Evolutionary conservation across 53 echinoderm and acorn worm genomes (phyloP), one percentile per base, ranked within the genome.

Genomic region (Temnopleurus reevesii): DNA sequence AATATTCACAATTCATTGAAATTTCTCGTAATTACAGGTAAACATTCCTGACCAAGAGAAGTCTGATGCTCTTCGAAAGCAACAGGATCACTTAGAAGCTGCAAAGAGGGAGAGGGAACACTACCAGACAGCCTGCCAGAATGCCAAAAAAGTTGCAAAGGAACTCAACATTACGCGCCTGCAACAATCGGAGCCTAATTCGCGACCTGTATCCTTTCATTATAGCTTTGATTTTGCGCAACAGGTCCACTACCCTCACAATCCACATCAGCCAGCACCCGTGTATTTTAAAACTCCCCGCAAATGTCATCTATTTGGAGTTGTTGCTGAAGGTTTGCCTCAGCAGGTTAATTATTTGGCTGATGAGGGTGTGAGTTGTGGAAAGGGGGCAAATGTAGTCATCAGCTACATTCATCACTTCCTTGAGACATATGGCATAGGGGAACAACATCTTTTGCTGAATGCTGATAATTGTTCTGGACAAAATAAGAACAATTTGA

Each of bases 161-260:
- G 54, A 46, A 1, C 81, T 28, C 23, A 25, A 13, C 7, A 24
- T 46, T 46, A 9, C 44, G 9, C 1, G 33, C 10, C 56, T 84
- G 54, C 29, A 77, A 46, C 45, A 10, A 77, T 45, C 45, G 5
- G 23, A 45, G 45, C 45, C 86, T 4, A 33, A 38, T 58, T 57
- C 76, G 25, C 17, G 45, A n/a, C 60, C 49, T 34, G 63, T 91
- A 27, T 66, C 77, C 27, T 87, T 90, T 35, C 92, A 94, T 61
- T 94, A 94, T 49, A 84, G 53, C 8, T 94, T 94, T 65, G 92
- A 94, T 46, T 91, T 94, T 64, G 91, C 91, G 12, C 91, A 92
- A 41, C 91, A 92, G 61, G 84, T 92, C 18, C 91, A 92, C 28
- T 89, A 59, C 29, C 94, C 91, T 5, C n/a, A 53, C 57, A 56